Percentiles rank a stretch among this genome's conserved stretches.
Conservation (phyloP, 2,797 vertebrate genomes). For the Apodemus agrarius region DNA sequence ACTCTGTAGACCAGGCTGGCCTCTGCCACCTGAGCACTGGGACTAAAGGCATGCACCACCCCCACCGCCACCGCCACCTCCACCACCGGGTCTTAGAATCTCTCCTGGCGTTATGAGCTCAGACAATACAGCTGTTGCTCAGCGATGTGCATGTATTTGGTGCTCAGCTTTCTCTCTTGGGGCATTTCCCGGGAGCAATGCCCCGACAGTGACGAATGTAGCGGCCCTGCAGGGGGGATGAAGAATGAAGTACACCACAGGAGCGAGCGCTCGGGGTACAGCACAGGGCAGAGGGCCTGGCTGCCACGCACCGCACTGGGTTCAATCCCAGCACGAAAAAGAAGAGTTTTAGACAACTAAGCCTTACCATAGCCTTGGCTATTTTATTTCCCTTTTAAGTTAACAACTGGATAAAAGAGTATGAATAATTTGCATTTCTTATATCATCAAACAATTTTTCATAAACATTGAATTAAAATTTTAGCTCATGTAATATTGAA, state of each 20-base stretch:
- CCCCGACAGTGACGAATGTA: neutral
- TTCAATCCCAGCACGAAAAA: neutral
- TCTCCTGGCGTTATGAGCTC: neutral
- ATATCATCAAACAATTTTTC: constrained; percentile 18
- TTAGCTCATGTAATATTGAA: neutral
- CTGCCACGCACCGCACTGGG: neutral
- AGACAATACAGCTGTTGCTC: neutral
- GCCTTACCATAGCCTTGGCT: neutral
- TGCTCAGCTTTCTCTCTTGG: neutral
- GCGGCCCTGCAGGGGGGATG: neutral
- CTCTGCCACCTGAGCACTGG: neutral
- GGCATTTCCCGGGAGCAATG: neutral
- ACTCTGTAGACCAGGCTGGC: neutral
- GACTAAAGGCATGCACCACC: neutral
- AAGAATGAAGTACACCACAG: neutral
- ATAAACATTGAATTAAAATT: constrained; percentile 42
- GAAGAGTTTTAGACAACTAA: neutral
- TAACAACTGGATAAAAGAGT: neutral
- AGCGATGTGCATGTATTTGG: constrained; percentile 10
- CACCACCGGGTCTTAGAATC: neutral
- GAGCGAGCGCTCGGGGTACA: fast-evolving
- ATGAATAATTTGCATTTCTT: constrained; percentile 14
- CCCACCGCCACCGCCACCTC: too few species aligned
- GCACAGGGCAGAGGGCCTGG: neutral
- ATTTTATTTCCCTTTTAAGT: neutral